Percentiles rank a stretch among this genome's conserved stretches.
These are phyloP conservation scores for Dipodomys merriami DNA, from an alignment of 2,113 vertebrate genomes.

Conservation along the genomic window DNA sequence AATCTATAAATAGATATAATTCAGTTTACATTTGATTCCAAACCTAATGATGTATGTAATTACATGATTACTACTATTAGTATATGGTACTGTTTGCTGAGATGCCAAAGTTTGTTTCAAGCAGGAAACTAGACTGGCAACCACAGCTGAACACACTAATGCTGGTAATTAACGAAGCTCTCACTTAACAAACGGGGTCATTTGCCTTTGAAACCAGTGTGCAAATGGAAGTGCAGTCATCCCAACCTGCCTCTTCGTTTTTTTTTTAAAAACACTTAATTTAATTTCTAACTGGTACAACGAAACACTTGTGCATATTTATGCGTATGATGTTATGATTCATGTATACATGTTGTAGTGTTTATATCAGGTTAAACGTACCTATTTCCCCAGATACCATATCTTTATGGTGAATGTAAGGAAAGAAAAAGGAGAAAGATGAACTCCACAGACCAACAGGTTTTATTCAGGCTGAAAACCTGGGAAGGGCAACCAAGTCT, in stretches of 20 bases:
- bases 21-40: constrained; percentile 46
- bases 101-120: constrained; percentile 42
- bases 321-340: background rate
- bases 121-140: constrained; percentile 38
- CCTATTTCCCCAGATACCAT: background rate
- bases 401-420: too few species aligned
- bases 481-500: too few species aligned
- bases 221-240: background rate
- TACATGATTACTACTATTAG: constrained; percentile 52
- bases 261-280: background rate
- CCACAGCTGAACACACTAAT: background rate
- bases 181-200: constrained; percentile 29
- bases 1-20: constrained; percentile 28
- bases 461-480: too few species aligned
- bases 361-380: background rate
- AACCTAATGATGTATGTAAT: constrained; percentile 69
- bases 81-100: constrained; percentile 52
- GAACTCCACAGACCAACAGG: too few species aligned
- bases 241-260: background rate
- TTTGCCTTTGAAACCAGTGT: constrained; percentile 50
- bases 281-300: background rate
- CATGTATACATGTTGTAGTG: background rate
- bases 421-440: too few species aligned
- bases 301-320: background rate
- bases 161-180: constrained; percentile 41